Conservation (phyloP, 2,888 invertebrate species). For the Yponomeuta sedellus region DNA sequence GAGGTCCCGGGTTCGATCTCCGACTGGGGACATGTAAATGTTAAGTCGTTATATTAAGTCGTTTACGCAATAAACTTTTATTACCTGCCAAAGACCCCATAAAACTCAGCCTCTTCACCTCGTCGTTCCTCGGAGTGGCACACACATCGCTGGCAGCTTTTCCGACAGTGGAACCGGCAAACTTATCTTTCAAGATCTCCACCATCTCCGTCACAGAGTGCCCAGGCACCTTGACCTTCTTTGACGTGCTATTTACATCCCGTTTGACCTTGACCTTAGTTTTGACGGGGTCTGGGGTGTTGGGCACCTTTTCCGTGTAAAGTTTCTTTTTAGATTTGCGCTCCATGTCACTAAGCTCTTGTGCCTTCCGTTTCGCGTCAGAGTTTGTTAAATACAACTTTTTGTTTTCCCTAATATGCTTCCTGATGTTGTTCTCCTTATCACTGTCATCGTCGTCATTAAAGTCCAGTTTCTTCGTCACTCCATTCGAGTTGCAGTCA, state of each 20-base stretch:
- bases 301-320: conserved; percentile 53
- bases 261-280: conserved; percentile 31
- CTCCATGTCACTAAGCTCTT: conserved; percentile 36
- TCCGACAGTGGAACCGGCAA: conserved; percentile 32
- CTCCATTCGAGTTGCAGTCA: conserved; percentile 39
- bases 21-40: too few species aligned
- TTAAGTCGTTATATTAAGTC: too few species aligned
- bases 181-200: conserved; percentile 33
- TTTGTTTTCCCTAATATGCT: conserved; percentile 42
- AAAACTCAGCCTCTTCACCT: conserved; percentile 57
- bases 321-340: conserved; percentile 56
- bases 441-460: conserved; percentile 54
- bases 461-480: conserved; percentile 52
- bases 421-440: conserved; percentile 49
- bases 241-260: conserved; percentile 45
- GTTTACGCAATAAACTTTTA: neutral
- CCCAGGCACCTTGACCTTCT: conserved; percentile 46
- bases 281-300: conserved; percentile 48
- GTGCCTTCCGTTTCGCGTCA: conserved; percentile 42
- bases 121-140: conserved; percentile 32
- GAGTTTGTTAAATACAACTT: conserved; percentile 54
- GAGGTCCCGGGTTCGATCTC: too few species aligned
- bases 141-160: conserved; percentile 26
- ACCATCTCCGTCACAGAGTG: conserved; percentile 61
- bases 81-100: conserved; percentile 76